phyloP scores from a whole-genome alignment of 2,797 vertebrate genomes.

The Gobionotothen gibberifrons region DNA sequence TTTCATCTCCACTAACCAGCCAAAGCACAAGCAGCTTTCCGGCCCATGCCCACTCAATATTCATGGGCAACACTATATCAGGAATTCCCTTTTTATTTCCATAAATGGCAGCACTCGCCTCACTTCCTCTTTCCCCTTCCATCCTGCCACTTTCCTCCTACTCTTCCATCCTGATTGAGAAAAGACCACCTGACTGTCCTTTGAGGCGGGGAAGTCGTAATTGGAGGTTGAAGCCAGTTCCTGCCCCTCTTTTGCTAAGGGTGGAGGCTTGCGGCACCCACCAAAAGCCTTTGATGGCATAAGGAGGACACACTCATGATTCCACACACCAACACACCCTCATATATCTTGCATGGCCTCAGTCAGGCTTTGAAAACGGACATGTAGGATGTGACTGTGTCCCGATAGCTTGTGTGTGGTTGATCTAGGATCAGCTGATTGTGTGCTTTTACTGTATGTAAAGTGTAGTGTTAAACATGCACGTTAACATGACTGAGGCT shows the following conservation, averaged over 20 bases:
- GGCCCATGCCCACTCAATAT: constrained; percentile 44
- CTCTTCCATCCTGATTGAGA: constrained; percentile 63
- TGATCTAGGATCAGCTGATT: constrained; percentile 15
- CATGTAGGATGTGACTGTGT: constrained; percentile 32
- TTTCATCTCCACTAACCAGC: constrained; percentile 27
- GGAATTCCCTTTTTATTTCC: constrained; percentile 76
- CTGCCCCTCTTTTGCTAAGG: constrained; percentile 52
- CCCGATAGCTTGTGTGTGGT: constrained; percentile 43
- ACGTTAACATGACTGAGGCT: constrained; percentile 12
- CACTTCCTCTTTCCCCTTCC: constrained; percentile 53
- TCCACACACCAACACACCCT: constrained; percentile 44
- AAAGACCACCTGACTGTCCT: constrained; percentile 70
- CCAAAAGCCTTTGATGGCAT: constrained; percentile 66
- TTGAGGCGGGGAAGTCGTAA: constrained; percentile 64
- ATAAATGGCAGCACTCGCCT: constrained; percentile 59
- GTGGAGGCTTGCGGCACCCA: constrained; percentile 48
- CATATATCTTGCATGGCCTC: constrained; percentile 65
- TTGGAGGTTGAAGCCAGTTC: constrained; percentile 65
- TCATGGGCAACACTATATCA: constrained; percentile 58
- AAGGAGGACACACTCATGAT: constrained; percentile 55
- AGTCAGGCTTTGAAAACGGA: constrained; percentile 47
- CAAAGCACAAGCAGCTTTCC: constrained; percentile 35
- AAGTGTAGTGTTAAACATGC: constrained; percentile 25
- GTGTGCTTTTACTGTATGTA: constrained; percentile 21
- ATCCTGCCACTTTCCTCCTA: constrained; percentile 59